Evolutionary conservation across 1,140 invertebrate genomes (phyloP).

Genomic region (Drosophila sp.): DNA sequence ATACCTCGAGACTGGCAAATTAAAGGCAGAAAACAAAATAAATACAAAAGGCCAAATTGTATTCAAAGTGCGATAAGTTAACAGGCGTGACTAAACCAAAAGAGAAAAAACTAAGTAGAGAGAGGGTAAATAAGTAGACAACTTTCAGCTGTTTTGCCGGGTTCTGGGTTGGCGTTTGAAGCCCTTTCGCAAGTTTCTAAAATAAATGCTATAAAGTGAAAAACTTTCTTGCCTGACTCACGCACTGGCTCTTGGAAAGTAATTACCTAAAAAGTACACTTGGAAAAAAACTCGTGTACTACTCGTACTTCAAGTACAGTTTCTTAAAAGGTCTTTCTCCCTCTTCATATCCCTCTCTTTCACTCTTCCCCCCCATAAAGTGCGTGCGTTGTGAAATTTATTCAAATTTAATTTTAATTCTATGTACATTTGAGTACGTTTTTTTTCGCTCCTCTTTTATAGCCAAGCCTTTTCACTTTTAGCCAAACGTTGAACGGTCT

Average conservation of each 20-base stretch:
- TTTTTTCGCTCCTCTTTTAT: slow-evolving; percentile 40
- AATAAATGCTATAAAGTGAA: slow-evolving; percentile 68
- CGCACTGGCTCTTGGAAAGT: slow-evolving; percentile 74
- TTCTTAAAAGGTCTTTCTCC: slow-evolving; percentile 10
- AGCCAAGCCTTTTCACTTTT: slow-evolving; percentile 58
- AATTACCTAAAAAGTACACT: slow-evolving; percentile 74
- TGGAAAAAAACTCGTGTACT: slow-evolving; percentile 26
- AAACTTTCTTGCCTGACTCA: slow-evolving; percentile 74
- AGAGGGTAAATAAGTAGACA: slow-evolving; percentile 34
- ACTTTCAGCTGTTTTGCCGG: slow-evolving; percentile 42
- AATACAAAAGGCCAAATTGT: slow-evolving; percentile 17
- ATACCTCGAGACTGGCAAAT: slow-evolving; percentile 1
- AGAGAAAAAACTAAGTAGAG: background rate
- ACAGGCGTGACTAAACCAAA: slow-evolving; percentile 53
- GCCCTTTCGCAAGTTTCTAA: slow-evolving; percentile 54
- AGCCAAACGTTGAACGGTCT: slow-evolving; percentile 19
- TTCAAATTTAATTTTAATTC: slow-evolving; percentile 80
- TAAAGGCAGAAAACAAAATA: slow-evolving; percentile 28
- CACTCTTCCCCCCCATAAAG: slow-evolving; percentile 32
- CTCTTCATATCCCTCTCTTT: no score
- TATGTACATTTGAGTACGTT: slow-evolving; percentile 49
- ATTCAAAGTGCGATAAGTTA: slow-evolving; percentile 70
- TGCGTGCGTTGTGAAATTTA: slow-evolving; percentile 75
- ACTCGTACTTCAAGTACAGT: slow-evolving; percentile 1
- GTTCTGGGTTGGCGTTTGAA: slow-evolving; percentile 37